Evolutionary conservation across 2,113 vertebrate genomes (phyloP), one percentile per base, ranked within the genome.

Genomic region (Candoia aspera): DNA sequence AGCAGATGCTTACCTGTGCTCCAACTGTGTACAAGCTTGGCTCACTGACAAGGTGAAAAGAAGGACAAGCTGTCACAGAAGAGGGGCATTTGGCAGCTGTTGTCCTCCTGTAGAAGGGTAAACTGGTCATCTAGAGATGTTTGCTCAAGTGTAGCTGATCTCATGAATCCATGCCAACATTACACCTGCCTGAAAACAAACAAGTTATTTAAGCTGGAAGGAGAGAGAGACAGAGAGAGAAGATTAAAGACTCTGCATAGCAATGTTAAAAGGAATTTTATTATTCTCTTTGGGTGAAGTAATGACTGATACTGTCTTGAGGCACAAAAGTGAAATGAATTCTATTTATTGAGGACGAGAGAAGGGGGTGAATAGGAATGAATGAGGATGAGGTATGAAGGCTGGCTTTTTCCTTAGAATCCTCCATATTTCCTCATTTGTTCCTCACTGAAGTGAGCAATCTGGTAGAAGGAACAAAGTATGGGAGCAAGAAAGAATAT

Each of bases 1-100:
- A 96, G 96, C 98, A 98, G 98, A 98, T 97, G 98, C 97, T 97
- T 97, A 98, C 98, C 97, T 98, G 96, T 93, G 49, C 96, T 97
- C 97, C 97, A 92, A 95, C 95, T 64, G 97, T 90, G 97, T 96
- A 92, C 93, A 96, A 92, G 92, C 95, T 97, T 98, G 98, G 98
- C 97, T 97, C 90, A 49, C 95, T 97, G 98, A 98, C 98, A 97
- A 98, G 97, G 97, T 98, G 97, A 98, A 94, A 96, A 96, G 97
- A 97, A 98, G 97, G 97, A 98, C 96, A 98, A 97, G 94, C 90
- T 95, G 89, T 97, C 96, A 17, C 96, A 96, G 97, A 96, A 95
- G 95, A 96, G 94, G 96, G 96, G 96, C 96, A 97, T 96, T 97
- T 97, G 97, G 96, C 97, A 98, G 96, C 96, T 97, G 96, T 95